These are phyloP conservation scores for Pterophyllum scalare DNA, from an alignment of 2,113 vertebrate genomes.

Conservation along the genomic window DNA sequence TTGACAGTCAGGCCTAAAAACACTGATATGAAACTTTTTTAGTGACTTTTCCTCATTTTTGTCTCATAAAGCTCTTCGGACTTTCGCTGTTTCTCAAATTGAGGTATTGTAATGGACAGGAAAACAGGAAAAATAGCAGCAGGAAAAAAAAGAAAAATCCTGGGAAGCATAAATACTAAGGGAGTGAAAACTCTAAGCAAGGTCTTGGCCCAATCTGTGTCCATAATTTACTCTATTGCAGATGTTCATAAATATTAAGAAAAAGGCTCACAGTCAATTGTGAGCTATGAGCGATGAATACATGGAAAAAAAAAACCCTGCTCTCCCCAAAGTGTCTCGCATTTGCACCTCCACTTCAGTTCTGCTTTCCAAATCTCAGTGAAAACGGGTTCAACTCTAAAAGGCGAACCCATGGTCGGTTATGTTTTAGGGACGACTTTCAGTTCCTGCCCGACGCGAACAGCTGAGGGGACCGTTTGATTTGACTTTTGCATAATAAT, in stretches of 20 bases:
- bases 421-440: neutral
- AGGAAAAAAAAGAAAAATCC: constrained; percentile 50
- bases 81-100: neutral
- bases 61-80: neutral
- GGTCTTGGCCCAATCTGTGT: constrained; percentile 60
- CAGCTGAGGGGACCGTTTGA: neutral
- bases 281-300: constrained; percentile 65
- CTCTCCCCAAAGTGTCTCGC: constrained; percentile 15
- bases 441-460: neutral
- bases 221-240: constrained; percentile 75
- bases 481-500: neutral
- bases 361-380: constrained; percentile 46
- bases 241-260: constrained; percentile 77
- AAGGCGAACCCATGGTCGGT: neutral
- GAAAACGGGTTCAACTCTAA: constrained; percentile 5
- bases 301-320: constrained; percentile 49
- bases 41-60: neutral
- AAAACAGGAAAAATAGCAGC: constrained; percentile 64
- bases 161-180: constrained; percentile 71
- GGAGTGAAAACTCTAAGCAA: constrained; percentile 75
- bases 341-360: constrained; percentile 26
- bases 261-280: constrained; percentile 70
- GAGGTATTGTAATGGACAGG: constrained; percentile 43
- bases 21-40: neutral
- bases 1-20: neutral